Conservation (phyloP, 2,888 invertebrate species). For the Nephrotoma appendiculata region DNA sequence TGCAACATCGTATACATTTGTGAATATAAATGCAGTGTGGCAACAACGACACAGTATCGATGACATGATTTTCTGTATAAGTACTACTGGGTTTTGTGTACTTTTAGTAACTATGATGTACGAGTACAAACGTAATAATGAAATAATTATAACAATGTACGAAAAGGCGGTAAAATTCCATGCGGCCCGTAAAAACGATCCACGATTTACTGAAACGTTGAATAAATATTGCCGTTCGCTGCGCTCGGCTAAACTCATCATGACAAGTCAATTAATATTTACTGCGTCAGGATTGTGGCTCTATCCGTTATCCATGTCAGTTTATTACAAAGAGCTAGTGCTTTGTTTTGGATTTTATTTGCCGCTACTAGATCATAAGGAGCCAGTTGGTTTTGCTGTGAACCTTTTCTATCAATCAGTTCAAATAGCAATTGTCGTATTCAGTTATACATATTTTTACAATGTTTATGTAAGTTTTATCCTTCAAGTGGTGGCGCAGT, state of each 20-base stretch:
- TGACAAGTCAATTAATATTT: not conserved
- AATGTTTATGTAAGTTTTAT: not conserved
- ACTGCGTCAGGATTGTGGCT: not conserved
- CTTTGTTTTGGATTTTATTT: no score
- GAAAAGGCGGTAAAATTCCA: not conserved
- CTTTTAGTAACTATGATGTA: not conserved
- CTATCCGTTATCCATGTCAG: not conserved
- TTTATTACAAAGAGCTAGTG: no score
- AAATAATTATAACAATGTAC: not conserved
- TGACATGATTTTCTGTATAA: not conserved
- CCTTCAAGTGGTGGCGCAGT: not conserved
- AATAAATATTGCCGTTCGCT: not conserved
- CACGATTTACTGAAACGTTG: no score
- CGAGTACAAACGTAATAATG: not conserved
- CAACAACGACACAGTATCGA: not conserved
- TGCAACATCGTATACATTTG: not conserved
- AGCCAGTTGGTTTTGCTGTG: not conserved
- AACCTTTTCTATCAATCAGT: not conserved
- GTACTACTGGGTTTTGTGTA: not conserved
- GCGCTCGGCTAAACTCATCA: not conserved
- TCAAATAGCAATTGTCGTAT: not conserved
- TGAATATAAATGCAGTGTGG: not conserved
- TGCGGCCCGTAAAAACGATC: no score
- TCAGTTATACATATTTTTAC: not conserved
- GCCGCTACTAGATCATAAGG: no score